Evolutionary conservation across 1,140 invertebrate genomes (phyloP), one percentile per base, ranked within the genome.

Genomic region (Bombus polaris): DNA sequence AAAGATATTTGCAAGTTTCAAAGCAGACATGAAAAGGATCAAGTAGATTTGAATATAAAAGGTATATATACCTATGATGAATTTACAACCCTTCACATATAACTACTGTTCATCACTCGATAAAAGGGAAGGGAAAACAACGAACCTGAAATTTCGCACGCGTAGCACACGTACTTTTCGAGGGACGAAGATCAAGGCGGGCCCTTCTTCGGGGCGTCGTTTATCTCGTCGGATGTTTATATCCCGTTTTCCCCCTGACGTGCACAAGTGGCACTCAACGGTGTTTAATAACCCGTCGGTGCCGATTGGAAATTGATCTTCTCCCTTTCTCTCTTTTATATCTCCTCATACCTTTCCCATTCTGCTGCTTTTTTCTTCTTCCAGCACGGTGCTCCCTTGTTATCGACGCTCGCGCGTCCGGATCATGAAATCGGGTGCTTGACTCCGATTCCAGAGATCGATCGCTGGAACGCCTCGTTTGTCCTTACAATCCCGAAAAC

Each of bases 231-330:
- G 28, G 57, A 75, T 87, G 85, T 91, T 89, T 90, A 83, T 91
- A 74, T 91, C 81, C 80, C 76, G 81, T 85, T 88, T 59, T 32
- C 57, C 59, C 70, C 15, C 62, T 25, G 47, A 74, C 65, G 82
- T 65, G 80, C 18, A 77, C 78, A 42, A 90, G 83, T 47, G 76
- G 44, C 79, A 83, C 89, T 90, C 79, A 62, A 79, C 68, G 62
- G 57, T 74, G 83, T 84, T 82, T 90, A 88, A 91, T 90, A 90
- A 91, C 44, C 72, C 47, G 73, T 37, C 65, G n/a, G 53, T 83
- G 73, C 78, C 83, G 86, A 90, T 86, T 79, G 74, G 66, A 80
- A 77, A 77, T 87, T 87, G 15, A 76, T 82, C 83, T 84, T 59
- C 65, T 65, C 66, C 65, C 74, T 71, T 83, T n/a, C 18, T 32